Percentiles rank a stretch among this genome's conserved stretches.
Conservation (phyloP, 2,797 vertebrate genomes). For the Channa striata region DNA sequence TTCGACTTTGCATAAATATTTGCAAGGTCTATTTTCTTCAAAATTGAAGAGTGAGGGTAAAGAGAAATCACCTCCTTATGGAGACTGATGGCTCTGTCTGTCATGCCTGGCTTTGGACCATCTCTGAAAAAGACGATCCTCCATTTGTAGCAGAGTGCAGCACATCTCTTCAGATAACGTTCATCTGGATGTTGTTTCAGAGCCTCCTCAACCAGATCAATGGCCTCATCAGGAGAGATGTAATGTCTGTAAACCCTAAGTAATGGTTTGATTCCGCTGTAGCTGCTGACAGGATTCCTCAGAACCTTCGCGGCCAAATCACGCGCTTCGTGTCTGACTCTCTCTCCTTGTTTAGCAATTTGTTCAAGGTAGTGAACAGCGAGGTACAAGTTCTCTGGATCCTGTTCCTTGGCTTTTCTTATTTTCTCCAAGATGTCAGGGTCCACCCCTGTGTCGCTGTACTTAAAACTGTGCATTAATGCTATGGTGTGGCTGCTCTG, state of each 20-base stretch:
- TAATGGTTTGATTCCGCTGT: slow-evolving; percentile 54
- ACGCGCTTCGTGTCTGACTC: slow-evolving; percentile 7
- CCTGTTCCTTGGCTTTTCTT: slow-evolving; percentile 41
- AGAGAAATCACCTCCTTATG: slow-evolving; percentile 44
- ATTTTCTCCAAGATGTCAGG: slow-evolving; percentile 34
- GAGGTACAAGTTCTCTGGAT: slow-evolving; percentile 65
- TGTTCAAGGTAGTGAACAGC: slow-evolving; percentile 24
- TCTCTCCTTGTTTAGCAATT: background rate
- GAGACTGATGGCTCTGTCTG: slow-evolving; percentile 45
- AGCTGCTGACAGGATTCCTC: slow-evolving; percentile 53
- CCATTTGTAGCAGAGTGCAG: slow-evolving; percentile 58
- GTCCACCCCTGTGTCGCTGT: fast-evolving
- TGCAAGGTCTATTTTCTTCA: slow-evolving; percentile 39
- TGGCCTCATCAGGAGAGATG: slow-evolving; percentile 35
- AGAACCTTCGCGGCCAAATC: slow-evolving; percentile 48
- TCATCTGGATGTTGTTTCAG: slow-evolving; percentile 49
- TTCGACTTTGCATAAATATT: slow-evolving; percentile 1
- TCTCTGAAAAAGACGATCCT: slow-evolving; percentile 5
- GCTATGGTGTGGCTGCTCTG: slow-evolving; percentile 42
- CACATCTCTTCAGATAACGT: slow-evolving; percentile 60
- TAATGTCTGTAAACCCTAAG: slow-evolving; percentile 25
- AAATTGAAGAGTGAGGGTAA: slow-evolving; percentile 45
- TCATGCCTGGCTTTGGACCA: background rate
- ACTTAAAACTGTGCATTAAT: background rate
- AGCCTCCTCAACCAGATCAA: slow-evolving; percentile 56